Conservation (phyloP, 2,888 invertebrate species). For the Andrena minutula region DNA sequence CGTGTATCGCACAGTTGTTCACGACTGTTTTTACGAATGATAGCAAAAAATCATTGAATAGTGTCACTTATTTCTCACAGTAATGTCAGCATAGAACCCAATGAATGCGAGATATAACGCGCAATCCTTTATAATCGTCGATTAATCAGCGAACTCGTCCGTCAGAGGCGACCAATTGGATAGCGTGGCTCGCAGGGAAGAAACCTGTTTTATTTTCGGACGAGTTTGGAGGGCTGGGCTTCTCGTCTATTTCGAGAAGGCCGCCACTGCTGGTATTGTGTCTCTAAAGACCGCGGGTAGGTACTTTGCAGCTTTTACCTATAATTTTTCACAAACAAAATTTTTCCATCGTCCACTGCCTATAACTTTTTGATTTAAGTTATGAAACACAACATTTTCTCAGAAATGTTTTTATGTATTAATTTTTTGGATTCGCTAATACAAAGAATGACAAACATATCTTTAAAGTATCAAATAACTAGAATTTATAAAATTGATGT, state of each 20-base stretch:
- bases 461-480: background rate
- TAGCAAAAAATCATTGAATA: constrained; percentile 1
- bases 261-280: constrained; percentile 77
- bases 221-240: constrained; percentile 78
- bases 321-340: constrained; percentile 57
- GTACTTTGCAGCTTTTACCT: constrained; percentile 70
- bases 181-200: constrained; percentile 72
- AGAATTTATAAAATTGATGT: background rate
- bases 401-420: background rate
- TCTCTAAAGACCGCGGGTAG: constrained; percentile 67
- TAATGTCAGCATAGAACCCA: background rate
- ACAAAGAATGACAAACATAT: background rate
- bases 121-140: constrained; percentile 29
- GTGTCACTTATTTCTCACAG: constrained; percentile 8
- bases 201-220: constrained; percentile 82
- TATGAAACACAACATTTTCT: too few relatives aligned
- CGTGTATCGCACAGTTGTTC: constrained; percentile 74
- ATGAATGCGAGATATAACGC: constrained; percentile 15
- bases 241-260: constrained; percentile 83
- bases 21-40: constrained; percentile 23
- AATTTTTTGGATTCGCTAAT: background rate
- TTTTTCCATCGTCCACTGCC: constrained; percentile 5
- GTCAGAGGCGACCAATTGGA: constrained; percentile 69
- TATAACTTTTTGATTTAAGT: too few relatives aligned
- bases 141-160: constrained; percentile 63